Conservation (phyloP, 2,113 vertebrate genomes). For the Megaceryle torquata region DNA sequence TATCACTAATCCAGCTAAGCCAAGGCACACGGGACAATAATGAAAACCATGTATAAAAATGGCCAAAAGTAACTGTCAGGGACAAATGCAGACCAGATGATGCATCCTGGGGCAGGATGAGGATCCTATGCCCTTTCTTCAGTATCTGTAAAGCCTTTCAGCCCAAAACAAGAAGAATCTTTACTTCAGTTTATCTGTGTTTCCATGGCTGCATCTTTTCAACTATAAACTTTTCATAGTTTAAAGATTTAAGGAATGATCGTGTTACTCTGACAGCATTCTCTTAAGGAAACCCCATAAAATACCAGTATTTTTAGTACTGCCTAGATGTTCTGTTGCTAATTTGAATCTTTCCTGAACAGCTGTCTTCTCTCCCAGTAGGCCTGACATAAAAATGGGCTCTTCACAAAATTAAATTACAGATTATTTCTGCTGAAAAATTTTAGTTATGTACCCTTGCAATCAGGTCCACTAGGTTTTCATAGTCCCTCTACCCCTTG, state of each 20-base stretch:
- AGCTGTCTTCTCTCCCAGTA: background rate
- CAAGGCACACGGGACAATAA: background rate
- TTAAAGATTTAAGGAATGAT: conserved; percentile 7
- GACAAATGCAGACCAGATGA: background rate
- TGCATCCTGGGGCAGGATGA: accelerated
- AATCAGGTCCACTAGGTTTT: background rate
- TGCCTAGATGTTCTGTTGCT: background rate
- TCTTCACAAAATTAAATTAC: background rate
- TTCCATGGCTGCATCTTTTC: conserved; percentile 11
- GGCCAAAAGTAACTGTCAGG: background rate
- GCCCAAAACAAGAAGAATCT: background rate
- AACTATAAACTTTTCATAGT: conserved; percentile 1
- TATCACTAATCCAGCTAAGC: background rate
- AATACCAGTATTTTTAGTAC: background rate
- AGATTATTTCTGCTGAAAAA: background rate
- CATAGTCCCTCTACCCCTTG: background rate
- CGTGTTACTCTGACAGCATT: background rate
- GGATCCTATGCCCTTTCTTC: background rate
- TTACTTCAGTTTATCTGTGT: background rate
- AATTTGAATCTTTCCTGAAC: background rate
- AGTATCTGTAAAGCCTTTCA: background rate
- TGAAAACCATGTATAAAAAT: background rate
- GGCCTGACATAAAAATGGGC: background rate
- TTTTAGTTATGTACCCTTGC: background rate
- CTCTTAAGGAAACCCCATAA: background rate